Base-by-base conservation (phyloP, 2,797 vertebrate species). In the Hyperoplus lanceolatus region DNA sequence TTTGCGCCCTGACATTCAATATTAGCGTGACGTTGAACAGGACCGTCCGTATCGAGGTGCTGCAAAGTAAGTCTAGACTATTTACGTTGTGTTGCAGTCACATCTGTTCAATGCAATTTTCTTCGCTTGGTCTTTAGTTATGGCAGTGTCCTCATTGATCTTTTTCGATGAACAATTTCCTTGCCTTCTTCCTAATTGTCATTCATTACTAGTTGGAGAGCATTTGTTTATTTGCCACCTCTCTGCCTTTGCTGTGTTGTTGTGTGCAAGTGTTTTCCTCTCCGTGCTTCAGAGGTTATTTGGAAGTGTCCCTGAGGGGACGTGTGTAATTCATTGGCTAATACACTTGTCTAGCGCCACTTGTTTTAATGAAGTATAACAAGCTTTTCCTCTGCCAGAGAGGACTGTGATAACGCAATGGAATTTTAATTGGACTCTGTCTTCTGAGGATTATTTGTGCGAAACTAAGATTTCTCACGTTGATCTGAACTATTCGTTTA, bases 21-120 rank as follows among this genome's bases (percentile, higher is more conserved):
- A 14, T 7, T 0, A 38, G 1, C 0, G 0, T 0, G 5, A 67
- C 0, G 6, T 58, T 93, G 56, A 46, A 0, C 0, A 87, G 71
- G 2, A 80, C 14, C 5, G 71, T 93, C 0, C 38, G 12, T 0
- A 77, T 95, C 45, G 65, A 94, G n/a, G 83, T 95, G 62, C 71
- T 95, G 73, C 61, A 90, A 50, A 79, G 95, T 95, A 81, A 90
- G 95, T 87, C 15, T 11, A 29, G 45, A 16, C 5, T 13, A 38
- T 46, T 8, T 21, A 48, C 8, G 5, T 38, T 56, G 39, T 54
- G 5, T 56, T 61, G 4, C 15, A 15, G 12, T 43, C 66, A 63
- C 13, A 54, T 63, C 29, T 41, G 48, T 7, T 42, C 18, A 6
- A 6, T 8, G 9, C 16, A 41, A 48, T 65, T 68, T 14, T 6